Evolutionary conservation across 35 echinoderm and acorn worm genomes (phyloP), one percentile per base, ranked within the genome.

Genomic region (Apostichopus parvimensis): DNA sequence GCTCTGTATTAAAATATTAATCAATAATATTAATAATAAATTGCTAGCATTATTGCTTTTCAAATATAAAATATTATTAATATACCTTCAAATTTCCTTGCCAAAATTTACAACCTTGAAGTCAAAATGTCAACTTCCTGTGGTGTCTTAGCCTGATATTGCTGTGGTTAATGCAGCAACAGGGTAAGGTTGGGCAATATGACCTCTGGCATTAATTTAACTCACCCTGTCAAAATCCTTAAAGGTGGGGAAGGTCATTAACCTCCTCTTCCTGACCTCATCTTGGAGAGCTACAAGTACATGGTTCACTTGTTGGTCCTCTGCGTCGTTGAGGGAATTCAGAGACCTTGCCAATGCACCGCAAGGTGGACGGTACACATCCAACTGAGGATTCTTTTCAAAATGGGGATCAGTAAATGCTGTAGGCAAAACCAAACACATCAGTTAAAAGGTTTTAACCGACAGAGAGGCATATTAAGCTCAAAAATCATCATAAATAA

Each of bases 191-290:
- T 17, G 21, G 14, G 71, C 71, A 45, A 45, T 45, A 45, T 45
- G 34, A 45, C 34, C 34, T 45, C 13, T 87, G 4, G n/a, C 53
- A 45, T 45, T 45, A 45, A 45, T 45, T 45, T 45, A 45, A 82
- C 92, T 94, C 87, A 96, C 96, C 71, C 96, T 95, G 77, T 98
- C 96, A 87, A 94, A 98, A 93, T 98, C 96, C 57, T 98, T 95
- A 79, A 98, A 98, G 60, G 94, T 92, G 28, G 93, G 94, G 55
- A 95, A 93, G 58, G 90, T 95, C 96, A 98, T 98, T 9, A 98
- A 64, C 10, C 96, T 84, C 6, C 96, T 22, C 77, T 94, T 92
- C 61, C 91, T 83, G 20, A 98, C 96, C 53, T 93, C 93, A 56
- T 82, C 87, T 13, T 91, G 78, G 20, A 98, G 73, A 9, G 76